Percentiles rank a stretch among this genome's conserved stretches.
Evolutionary conservation across 37 sponge, comb jelly and placozoan genomes (phyloP).

Genomic region (Amphimedon queenslandica): DNA sequence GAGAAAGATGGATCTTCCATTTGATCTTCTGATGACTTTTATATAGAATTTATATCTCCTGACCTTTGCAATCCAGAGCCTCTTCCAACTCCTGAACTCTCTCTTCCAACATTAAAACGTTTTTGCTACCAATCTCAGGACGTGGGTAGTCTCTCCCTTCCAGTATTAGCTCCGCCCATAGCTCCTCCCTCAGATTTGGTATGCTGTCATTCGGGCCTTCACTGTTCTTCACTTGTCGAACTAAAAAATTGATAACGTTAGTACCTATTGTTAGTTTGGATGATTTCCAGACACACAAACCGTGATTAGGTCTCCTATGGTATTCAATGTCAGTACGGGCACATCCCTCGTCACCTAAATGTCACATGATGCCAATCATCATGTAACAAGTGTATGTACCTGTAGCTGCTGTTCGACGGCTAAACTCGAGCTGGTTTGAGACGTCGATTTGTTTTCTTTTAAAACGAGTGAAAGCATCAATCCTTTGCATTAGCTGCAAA

Average conservation of each 20-base stretch:
- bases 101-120: neutral
- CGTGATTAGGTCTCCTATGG: neutral
- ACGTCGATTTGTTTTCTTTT: conserved; percentile 59
- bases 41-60: too few species aligned
- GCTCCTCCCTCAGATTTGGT: conserved; percentile 26
- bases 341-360: conserved; percentile 33
- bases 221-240: conserved; percentile 5
- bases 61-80: neutral
- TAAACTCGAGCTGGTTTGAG: conserved; percentile 56
- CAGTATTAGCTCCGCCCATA: conserved; percentile 20
- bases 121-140: neutral
- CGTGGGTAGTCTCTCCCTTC: neutral
- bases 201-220: conserved; percentile 24
- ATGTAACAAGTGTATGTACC: too few species aligned
- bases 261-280: too few species aligned
- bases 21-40: too few species aligned
- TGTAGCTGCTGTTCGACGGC: too few species aligned
- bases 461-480: conserved; percentile 33
- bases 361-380: neutral
- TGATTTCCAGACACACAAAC: conserved; percentile 4
- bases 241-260: conserved; percentile 4
- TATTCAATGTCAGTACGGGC: conserved; percentile 64
- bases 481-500: conserved; percentile 31
- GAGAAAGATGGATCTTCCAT: too few species aligned
- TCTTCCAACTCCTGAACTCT: neutral